These are phyloP conservation scores for Australoheros facetus DNA, from an alignment of 2,797 vertebrate species.

Conservation along the genomic window DNA sequence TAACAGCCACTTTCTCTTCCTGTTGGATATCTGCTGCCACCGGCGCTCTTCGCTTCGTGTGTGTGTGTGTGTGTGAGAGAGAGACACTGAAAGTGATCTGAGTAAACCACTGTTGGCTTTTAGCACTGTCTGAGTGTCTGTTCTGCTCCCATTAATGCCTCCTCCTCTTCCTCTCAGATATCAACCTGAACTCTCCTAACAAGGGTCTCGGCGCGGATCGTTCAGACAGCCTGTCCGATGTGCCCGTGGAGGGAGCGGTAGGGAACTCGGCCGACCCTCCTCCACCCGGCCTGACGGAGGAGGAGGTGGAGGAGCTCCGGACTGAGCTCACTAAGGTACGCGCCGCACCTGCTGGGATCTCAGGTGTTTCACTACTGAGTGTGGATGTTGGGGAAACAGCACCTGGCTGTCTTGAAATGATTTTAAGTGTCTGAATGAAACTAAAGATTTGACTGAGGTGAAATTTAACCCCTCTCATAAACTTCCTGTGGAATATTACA, in stretches of 20 bases:
- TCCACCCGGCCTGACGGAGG: constrained; percentile 86
- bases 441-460: not conserved
- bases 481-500: not conserved
- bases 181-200: constrained; percentile 98
- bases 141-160: not conserved
- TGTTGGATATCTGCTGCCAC: constrained; percentile 9
- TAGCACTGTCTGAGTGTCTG: not conserved
- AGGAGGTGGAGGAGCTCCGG: constrained; percentile 90
- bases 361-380: not conserved
- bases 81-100: constrained; percentile 3
- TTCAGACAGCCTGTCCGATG: constrained; percentile 82
- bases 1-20: constrained; percentile 43
- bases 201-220: constrained; percentile 85
- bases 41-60: not conserved
- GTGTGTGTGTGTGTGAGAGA: no score
- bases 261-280: constrained; percentile 60
- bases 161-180: constrained; percentile 80
- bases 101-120: constrained; percentile 22
- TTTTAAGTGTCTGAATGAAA: not conserved
- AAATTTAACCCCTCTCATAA: not conserved
- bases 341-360: not conserved
- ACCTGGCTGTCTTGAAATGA: not conserved
- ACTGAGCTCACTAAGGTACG: constrained; percentile 88
- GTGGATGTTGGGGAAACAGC: not conserved
- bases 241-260: constrained; percentile 81